These are phyloP conservation scores for Crossaster papposus DNA, from an alignment of 53 echinoderm and acorn worm species.

Conservation along the genomic window DNA sequence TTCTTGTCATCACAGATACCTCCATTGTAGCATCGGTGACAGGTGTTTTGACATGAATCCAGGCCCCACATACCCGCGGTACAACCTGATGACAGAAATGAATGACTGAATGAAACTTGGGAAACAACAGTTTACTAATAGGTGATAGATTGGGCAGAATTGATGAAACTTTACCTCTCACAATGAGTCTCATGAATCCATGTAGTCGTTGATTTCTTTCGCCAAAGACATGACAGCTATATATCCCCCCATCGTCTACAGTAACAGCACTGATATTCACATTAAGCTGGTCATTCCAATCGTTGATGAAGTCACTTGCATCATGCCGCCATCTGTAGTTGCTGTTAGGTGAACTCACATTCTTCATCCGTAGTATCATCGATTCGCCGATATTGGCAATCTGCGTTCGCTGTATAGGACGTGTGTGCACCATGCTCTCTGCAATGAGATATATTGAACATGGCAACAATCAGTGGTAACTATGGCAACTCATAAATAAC, in stretches of 20 bases:
- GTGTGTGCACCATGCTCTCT: not conserved
- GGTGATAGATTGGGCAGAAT: too few species aligned
- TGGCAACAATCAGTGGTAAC: too few species aligned
- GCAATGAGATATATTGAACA: not conserved
- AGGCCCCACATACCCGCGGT: slow-evolving; percentile 65
- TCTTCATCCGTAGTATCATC: not conserved
- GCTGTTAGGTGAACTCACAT: not conserved
- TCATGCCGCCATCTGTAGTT: slow-evolving; percentile 14
- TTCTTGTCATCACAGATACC: not conserved
- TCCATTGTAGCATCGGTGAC: not conserved
- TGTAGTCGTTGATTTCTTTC: slow-evolving; percentile 5
- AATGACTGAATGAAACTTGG: too few species aligned
- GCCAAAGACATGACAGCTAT: not conserved
- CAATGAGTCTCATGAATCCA: slow-evolving; percentile 20
- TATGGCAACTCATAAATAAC: too few species aligned
- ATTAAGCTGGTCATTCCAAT: not conserved
- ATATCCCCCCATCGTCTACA: slow-evolving; percentile 11
- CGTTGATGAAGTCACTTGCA: not conserved
- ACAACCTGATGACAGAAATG: slow-evolving; percentile 44
- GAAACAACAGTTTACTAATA: too few species aligned
- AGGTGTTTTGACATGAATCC: slow-evolving; percentile 1
- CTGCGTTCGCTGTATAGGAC: slow-evolving; percentile 16
- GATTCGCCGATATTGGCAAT: not conserved
- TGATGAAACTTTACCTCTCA: not conserved
- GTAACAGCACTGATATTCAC: not conserved